Evolutionary conservation across 2,797 vertebrate genomes (phyloP), one percentile per base, ranked within the genome.

Genomic region (Sorex maritimensis): DNA sequence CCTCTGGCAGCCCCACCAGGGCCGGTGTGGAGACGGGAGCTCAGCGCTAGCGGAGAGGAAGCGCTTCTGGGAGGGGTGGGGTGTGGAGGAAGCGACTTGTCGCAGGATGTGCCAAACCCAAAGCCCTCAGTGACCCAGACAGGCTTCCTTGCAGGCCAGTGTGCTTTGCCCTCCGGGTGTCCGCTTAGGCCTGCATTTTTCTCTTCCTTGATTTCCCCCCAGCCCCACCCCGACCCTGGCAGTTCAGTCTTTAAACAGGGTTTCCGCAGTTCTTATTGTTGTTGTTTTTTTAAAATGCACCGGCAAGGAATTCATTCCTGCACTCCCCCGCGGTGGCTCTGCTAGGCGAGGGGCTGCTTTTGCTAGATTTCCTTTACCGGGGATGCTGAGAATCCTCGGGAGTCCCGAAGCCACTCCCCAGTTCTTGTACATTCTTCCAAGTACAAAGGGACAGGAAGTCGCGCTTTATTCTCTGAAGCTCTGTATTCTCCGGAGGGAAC

Each of bases 361-460:
- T 79, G 21, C n/a, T 81, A n/a, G 21, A 44, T 86, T 87, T 81
- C 85, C 82, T 92, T 86, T 93, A 61, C 30, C 41, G 80, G 86
- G 44, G 58, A 77, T 86, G 34, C 23, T 65, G 89, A 91, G 82
- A 83, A 61, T 6, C 92, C 78, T 71, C n/a, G 78, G 9, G 34
- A 84, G 65, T 79, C 49, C 78, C 61, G 28, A 78, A 81, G 80
- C 12, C 26, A 52, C 72, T 82, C 34, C 74, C 6, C 7, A 0
- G 3, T 61, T 85, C 61, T 65, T 55, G 30, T 52, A 74, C 17
- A 34, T 79, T 77, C 44, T 91, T 83, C 14, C 19, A 63, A 92
- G 65, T 67, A 81, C 77, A 91, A 83, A 95, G 58, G 65, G 65
- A 73, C 69, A 94, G 94, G 91, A 94, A 95, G 58, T 81, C 44